A percentile compares a stretch with the other conserved stretches of the same genome.
Evolutionary conservation across 2,113 vertebrate genomes (phyloP).

Genomic region (Tachysurus vachellii): DNA sequence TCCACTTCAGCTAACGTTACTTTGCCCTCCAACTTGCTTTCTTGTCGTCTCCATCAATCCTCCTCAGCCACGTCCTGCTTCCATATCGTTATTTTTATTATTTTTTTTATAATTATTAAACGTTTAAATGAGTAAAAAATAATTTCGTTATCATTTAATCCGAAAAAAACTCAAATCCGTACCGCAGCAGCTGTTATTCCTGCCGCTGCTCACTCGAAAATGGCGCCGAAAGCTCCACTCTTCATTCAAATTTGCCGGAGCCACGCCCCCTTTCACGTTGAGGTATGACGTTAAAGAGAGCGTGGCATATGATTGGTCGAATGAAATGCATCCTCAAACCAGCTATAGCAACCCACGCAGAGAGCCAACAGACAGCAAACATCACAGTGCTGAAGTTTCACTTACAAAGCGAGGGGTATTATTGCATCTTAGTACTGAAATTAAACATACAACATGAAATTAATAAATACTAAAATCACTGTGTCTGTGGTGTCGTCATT

Average conservation of each 20-base stretch:
- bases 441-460: background rate
- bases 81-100: background rate
- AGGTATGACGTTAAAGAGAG: conserved; percentile 73
- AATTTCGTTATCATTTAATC: conserved; percentile 18
- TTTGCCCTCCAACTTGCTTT: conserved; percentile 36
- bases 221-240: conserved; percentile 96
- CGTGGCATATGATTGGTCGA: conserved; percentile 68
- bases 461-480: conserved; percentile 2
- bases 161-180: conserved; percentile 55
- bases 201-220: conserved; percentile 92
- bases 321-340: conserved; percentile 76
- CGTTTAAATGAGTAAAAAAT: background rate
- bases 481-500: conserved; percentile 5
- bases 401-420: background rate
- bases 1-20: conserved; percentile 45
- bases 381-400: conserved; percentile 17
- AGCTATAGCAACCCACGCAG: conserved; percentile 71
- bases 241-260: conserved; percentile 97
- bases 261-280: conserved; percentile 76
- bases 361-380: conserved; percentile 20
- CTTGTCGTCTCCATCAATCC: background rate
- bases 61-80: background rate
- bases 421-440: background rate
- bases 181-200: conserved; percentile 76
- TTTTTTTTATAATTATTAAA: background rate